Conservation (phyloP, 1,140 invertebrate genomes). For the Euura lappo region DNA sequence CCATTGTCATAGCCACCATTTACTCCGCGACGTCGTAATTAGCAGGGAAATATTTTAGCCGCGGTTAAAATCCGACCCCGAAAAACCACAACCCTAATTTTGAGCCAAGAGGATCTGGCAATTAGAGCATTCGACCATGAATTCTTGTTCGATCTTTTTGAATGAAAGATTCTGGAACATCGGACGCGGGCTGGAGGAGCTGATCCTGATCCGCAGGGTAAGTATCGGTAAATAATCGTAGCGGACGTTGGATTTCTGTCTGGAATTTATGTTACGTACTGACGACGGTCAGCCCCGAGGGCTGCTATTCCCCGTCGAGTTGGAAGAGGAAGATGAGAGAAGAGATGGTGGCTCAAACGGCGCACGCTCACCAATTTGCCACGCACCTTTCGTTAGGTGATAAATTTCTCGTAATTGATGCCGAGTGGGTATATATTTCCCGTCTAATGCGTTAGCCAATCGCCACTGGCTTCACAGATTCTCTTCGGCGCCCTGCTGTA, state of each 20-base stretch:
- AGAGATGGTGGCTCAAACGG: conserved; percentile 39
- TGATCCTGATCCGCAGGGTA: conserved; percentile 27
- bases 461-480: background rate
- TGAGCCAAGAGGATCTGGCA: too few relatives aligned
- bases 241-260: conserved; percentile 54
- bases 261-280: conserved; percentile 57
- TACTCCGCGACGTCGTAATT: background rate
- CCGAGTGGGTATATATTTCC: background rate
- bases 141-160: background rate
- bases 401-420: conserved; percentile 43
- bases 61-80: background rate
- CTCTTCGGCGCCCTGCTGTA: background rate
- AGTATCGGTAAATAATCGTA: conserved; percentile 59
- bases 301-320: conserved; percentile 26
- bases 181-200: too few relatives aligned
- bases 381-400: conserved; percentile 40
- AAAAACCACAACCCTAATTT: background rate
- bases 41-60: background rate
- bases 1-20: background rate
- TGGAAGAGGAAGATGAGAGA: conserved; percentile 24
- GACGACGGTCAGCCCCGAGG: conserved; percentile 37
- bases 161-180: background rate
- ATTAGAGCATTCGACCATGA: too few relatives aligned
- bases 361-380: conserved; percentile 50
- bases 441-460: background rate